Percentiles rank a stretch among this genome's conserved stretches.
Conservation (phyloP, 2,888 invertebrate genomes). For the Escarpia spicata region DNA sequence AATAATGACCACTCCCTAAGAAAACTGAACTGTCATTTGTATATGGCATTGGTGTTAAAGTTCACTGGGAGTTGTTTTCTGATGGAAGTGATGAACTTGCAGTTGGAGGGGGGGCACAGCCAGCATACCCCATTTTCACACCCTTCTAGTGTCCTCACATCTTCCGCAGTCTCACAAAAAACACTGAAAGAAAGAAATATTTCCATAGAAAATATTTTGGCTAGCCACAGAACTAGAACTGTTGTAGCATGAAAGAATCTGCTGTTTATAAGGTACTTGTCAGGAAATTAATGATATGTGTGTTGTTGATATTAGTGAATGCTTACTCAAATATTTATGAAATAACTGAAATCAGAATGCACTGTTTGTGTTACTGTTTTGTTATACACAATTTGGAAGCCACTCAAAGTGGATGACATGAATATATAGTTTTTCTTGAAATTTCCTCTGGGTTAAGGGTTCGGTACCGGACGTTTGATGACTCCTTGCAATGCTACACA, state of each 20-base stretch:
- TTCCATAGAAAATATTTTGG: neutral
- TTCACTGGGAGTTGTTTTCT: no score
- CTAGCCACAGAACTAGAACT: neutral
- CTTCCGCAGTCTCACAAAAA: conserved; percentile 5
- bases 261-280: neutral
- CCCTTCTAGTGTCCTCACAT: neutral
- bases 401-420: neutral
- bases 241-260: neutral
- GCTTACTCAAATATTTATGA: neutral
- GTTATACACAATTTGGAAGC: neutral
- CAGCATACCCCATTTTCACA: neutral
- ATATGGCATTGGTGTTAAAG: no score
- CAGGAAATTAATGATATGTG: neutral
- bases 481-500: no score
- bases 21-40: no score
- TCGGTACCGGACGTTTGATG: neutral
- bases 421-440: neutral
- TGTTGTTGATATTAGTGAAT: neutral
- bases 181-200: neutral
- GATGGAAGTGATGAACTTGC: no score
- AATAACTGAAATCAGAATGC: neutral
- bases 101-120: neutral
- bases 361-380: neutral
- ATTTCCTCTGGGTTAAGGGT: neutral
- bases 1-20: no score